Conservation (phyloP, 23 tunicate genomes). For the Oikopleura dioica region DNA sequence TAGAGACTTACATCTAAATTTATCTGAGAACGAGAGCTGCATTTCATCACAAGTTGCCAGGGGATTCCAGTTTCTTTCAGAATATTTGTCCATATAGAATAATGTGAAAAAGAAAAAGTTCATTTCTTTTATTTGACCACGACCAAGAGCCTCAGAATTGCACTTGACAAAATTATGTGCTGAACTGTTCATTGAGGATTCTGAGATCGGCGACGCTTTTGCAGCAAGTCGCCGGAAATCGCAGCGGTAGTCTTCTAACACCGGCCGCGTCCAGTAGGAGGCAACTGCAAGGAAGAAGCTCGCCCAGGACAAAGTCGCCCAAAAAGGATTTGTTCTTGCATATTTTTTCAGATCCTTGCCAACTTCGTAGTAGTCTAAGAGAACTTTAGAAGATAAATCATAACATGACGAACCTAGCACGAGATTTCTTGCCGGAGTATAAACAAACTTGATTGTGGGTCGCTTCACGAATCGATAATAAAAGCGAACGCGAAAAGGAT, state of each 20-base stretch:
- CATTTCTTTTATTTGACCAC: neutral
- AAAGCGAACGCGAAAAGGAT: neutral
- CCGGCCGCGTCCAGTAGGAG: neutral
- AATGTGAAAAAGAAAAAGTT: neutral
- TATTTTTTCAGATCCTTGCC: neutral
- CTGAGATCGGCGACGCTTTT: neutral
- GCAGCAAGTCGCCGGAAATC: neutral
- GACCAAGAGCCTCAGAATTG: neutral
- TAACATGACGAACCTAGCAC: too few species aligned
- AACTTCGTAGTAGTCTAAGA: neutral
- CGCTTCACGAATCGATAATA: neutral
- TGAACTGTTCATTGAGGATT: neutral
- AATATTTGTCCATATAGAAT: neutral
- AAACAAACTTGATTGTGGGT: neutral
- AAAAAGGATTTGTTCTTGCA: neutral
- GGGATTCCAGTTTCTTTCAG: neutral
- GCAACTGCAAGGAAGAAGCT: neutral
- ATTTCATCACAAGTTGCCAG: neutral
- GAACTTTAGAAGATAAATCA: too few species aligned
- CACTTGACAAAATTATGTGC: neutral
- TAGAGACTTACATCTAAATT: neutral
- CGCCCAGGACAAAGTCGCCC: neutral
- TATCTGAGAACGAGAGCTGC: neutral
- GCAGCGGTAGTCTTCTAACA: neutral
- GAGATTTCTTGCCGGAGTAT: neutral